Evolutionary conservation across 2,888 invertebrate species (phyloP), one percentile per base, ranked within the genome.

Genomic region (Carterocephalus palaemon): DNA sequence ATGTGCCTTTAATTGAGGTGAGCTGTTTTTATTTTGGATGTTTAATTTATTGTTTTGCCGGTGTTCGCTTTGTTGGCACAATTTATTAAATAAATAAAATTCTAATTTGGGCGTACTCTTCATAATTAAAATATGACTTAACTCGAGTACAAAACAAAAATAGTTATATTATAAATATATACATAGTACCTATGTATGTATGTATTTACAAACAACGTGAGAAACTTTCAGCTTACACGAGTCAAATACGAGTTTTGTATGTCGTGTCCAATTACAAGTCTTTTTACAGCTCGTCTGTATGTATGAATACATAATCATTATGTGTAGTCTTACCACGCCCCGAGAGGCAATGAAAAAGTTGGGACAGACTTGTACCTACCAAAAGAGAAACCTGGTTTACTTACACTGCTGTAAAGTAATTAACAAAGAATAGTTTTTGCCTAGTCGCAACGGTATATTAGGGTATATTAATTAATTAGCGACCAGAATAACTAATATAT

Each of bases 231-330:
- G 15, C n/a, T 3, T n/a, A 15, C 13, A 28, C 13, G n/a, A 28
- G n/a, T 5, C 7, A 12, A 12, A 5, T 12, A 12, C 28, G 3
- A 4, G 13, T 28, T 28, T 7, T 15, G 15, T 28, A 15, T 28
- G 13, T 12, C 7, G 15, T n/a, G 28, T 28, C 15, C 13, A n/a
- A n/a, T 24, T 24, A 13, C 28, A 28, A 28, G 15, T 12, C 15
- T n/a, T 28, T 28, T 28, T 28, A 28, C 5, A 7, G 13, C 28
- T 4, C 15, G 28, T 15, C 10, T 12, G 5, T 26, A 28, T 28
- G 13, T 28, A 28, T 28, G 28, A 28, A 28, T 28, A 28, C 28
- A 28, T 15, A 28, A 15, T 26, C 10, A 12, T n/a, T 26, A 28
- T 26, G 12, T 28, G 8, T n/a, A 15, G n/a, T n/a, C n/a, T n/a